Evolutionary conservation across 2,797 vertebrate species (phyloP).

Genomic region (Mustela erminea): DNA sequence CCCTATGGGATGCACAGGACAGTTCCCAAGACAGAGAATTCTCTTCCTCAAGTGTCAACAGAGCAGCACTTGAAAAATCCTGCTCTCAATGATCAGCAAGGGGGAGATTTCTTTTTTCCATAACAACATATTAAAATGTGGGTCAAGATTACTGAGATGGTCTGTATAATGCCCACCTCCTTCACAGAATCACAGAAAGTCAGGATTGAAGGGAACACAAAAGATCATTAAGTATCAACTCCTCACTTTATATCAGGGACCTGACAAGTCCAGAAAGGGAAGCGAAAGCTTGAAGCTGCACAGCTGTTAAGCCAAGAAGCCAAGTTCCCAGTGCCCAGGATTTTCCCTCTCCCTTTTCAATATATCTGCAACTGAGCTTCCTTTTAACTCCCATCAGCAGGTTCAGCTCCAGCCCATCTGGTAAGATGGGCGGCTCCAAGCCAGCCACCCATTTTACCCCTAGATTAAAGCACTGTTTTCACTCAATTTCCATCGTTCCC

Average conservation of each 20-base stretch:
- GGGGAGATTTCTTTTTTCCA: background rate
- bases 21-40: background rate
- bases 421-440: background rate
- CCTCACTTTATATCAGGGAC: background rate
- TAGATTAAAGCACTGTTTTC: background rate
- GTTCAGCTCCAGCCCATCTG: background rate
- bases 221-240: background rate
- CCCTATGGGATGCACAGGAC: background rate
- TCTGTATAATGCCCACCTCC: background rate
- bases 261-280: background rate
- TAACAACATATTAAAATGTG: background rate
- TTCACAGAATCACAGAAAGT: background rate
- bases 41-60: background rate
- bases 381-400: background rate
- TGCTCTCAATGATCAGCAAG: background rate
- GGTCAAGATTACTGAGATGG: background rate
- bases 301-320: background rate
- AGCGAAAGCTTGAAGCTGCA: background rate
- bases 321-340: background rate
- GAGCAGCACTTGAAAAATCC: background rate
- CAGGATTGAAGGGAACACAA: background rate
- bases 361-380: background rate
- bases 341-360: background rate
- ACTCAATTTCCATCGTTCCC: background rate
- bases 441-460: background rate